Conservation (phyloP, 2,888 invertebrate species). For the Epistrophella euchroma region DNA sequence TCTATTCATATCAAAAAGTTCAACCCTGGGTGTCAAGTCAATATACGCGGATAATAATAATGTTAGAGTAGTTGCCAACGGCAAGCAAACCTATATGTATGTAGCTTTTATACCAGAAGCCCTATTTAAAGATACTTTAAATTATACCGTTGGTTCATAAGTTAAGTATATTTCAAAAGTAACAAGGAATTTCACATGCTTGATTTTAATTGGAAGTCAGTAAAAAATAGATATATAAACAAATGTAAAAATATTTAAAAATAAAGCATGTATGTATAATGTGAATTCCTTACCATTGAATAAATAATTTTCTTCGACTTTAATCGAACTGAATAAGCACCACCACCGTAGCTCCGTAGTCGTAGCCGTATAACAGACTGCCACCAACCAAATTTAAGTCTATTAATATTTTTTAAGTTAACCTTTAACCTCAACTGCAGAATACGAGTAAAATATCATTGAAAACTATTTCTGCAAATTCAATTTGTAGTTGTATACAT, state of each 20-base stretch:
- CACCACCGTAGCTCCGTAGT: conserved; percentile 5
- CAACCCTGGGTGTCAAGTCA: conserved; percentile 57
- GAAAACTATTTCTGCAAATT: conserved; percentile 74
- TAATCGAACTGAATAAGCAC: conserved; percentile 50
- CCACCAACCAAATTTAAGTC: conserved; percentile 55
- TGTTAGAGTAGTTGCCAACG: conserved; percentile 23
- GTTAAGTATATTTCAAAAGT: neutral
- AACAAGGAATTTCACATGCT: neutral
- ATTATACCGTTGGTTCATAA: conserved; percentile 31
- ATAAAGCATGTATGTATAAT: conserved; percentile 3
- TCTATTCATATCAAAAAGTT: conserved; percentile 75
- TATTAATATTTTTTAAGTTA: conserved; percentile 65
- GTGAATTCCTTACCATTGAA: conserved; percentile 71
- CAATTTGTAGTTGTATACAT: conserved; percentile 26
- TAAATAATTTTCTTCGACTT: conserved; percentile 40
- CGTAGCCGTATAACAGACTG: neutral
- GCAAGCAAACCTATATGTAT: neutral
- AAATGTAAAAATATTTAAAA: conserved; percentile 22
- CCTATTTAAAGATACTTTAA: conserved; percentile 62
- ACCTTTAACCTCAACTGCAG: conserved; percentile 68
- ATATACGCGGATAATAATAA: conserved; percentile 50
- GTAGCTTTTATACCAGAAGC: too few relatives aligned
- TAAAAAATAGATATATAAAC: neutral
- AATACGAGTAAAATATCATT: conserved; percentile 73
- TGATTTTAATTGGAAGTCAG: conserved; percentile 20